Percentiles rank a stretch among this genome's conserved stretches.
phyloP scores from a whole-genome alignment of 2,888 invertebrate species.

The Alsophila aescularia region DNA sequence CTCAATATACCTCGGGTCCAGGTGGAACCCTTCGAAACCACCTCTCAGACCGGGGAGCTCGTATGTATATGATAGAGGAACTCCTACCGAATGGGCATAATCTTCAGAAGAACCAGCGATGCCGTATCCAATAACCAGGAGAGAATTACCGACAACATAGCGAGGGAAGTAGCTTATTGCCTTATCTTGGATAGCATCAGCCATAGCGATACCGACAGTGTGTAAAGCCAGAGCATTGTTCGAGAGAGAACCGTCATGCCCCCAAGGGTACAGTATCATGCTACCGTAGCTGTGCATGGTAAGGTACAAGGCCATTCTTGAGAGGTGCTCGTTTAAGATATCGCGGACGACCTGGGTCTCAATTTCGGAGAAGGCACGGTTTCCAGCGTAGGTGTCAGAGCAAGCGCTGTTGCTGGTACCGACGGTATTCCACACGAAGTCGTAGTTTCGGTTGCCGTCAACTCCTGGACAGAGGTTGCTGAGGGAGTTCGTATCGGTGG shows the following conservation, averaged over 20 bases:
- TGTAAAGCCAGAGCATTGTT: slow-evolving; percentile 74
- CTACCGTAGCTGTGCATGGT: slow-evolving; percentile 90
- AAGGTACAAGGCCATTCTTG: slow-evolving; percentile 86
- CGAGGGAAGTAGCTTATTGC: slow-evolving; percentile 61
- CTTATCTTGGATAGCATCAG: slow-evolving; percentile 61
- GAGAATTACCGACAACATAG: slow-evolving; percentile 82
- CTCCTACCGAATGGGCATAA: slow-evolving; percentile 84
- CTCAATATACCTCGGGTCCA: slow-evolving; percentile 80
- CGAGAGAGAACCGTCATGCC: slow-evolving; percentile 81
- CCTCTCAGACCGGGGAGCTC: slow-evolving; percentile 85
- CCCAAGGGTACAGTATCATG: slow-evolving; percentile 88
- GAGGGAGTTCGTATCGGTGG: slow-evolving; percentile 60
- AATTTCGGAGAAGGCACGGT: slow-evolving; percentile 86
- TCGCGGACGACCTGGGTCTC: slow-evolving; percentile 86
- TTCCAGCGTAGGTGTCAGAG: slow-evolving; percentile 85
- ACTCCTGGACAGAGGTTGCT: slow-evolving; percentile 85
- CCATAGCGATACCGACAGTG: slow-evolving; percentile 68
- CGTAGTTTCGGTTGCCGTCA: slow-evolving; percentile 91
- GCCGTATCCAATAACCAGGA: slow-evolving; percentile 78
- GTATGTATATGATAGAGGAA: slow-evolving; percentile 85
- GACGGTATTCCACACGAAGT: slow-evolving; percentile 87
- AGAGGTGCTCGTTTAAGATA: slow-evolving; percentile 77
- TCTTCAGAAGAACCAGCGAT: slow-evolving; percentile 88
- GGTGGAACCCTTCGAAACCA: slow-evolving; percentile 80
- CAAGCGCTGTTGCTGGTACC: slow-evolving; percentile 85